These are phyloP conservation scores for Tragelaphus buxtoni DNA, from an alignment of 2,113 vertebrate species.

Conservation along the genomic window DNA sequence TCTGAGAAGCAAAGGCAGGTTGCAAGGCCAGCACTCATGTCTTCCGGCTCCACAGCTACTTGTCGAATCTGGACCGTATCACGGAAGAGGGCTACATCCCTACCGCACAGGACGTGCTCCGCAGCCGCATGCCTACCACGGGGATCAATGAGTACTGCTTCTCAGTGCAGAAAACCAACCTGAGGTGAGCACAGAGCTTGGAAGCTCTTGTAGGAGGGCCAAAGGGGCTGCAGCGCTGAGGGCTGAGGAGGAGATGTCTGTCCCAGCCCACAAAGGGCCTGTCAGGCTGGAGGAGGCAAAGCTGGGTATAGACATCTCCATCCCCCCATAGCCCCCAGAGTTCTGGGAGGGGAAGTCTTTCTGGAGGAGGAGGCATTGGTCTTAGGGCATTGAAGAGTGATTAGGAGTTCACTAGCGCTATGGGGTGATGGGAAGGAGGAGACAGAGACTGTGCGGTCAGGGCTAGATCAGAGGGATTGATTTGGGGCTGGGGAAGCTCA, in stretches of 20 bases:
- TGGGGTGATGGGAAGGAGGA: not conserved
- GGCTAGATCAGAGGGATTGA: not conserved
- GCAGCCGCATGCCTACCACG: slow-evolving; percentile 91
- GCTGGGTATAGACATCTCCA: not conserved
- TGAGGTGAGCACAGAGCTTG: slow-evolving; percentile 80
- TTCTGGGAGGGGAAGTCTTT: not conserved
- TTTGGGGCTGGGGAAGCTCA: not conserved
- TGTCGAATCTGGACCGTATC: slow-evolving; percentile 88
- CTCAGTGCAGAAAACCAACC: slow-evolving; percentile 84
- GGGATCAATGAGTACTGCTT: slow-evolving; percentile 94
- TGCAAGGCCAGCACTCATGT: not conserved
- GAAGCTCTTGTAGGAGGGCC: not conserved
- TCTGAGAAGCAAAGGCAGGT: not conserved
- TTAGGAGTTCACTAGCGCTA: not conserved
- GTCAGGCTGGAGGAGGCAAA: not conserved
- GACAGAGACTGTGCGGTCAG: not conserved
- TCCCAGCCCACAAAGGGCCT: not conserved
- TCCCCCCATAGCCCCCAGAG: not conserved
- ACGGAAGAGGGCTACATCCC: slow-evolving; percentile 83
- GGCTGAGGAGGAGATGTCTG: not conserved
- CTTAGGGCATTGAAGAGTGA: not conserved
- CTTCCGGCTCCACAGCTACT: slow-evolving; percentile 78
- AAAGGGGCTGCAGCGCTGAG: not conserved
- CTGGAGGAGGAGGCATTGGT: not conserved
- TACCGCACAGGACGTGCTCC: slow-evolving; percentile 89